A percentile compares a stretch with the other conserved stretches of the same genome.
Evolutionary conservation across 2,113 vertebrate genomes (phyloP).

Genomic region (Arizona elegans): DNA sequence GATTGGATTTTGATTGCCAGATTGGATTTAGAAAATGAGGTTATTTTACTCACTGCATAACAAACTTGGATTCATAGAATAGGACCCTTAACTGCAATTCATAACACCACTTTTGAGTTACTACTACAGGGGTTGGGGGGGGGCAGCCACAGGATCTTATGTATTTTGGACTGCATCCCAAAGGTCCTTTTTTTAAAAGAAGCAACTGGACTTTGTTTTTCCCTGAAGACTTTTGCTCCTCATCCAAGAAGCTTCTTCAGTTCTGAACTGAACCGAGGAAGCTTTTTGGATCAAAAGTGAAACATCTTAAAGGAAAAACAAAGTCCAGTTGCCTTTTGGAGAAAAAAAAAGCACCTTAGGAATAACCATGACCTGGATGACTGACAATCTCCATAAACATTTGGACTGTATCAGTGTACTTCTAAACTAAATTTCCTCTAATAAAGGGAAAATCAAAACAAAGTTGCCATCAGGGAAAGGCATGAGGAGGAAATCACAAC

Average conservation of each 20-base stretch:
- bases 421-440: constrained; percentile 74
- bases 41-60: neutral
- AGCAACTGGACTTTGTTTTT: too few relatives aligned
- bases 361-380: too few relatives aligned
- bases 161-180: constrained; percentile 61
- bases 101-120: neutral
- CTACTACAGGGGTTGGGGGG: neutral
- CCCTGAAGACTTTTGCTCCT: too few relatives aligned
- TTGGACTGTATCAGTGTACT: constrained; percentile 64
- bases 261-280: too few relatives aligned
- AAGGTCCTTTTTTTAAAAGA: too few relatives aligned
- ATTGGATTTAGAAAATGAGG: neutral
- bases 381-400: too few relatives aligned
- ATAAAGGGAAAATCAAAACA: constrained; percentile 74
- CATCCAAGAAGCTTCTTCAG: too few relatives aligned
- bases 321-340: too few relatives aligned
- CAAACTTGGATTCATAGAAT: neutral
- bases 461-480: constrained; percentile 61
- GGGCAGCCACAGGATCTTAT: neutral
- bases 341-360: too few relatives aligned
- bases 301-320: too few relatives aligned
- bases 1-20: neutral
- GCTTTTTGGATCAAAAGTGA: too few relatives aligned
- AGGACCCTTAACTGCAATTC: neutral
- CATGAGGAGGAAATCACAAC: neutral